Conservation (phyloP, 2,113 vertebrate species). For the Acrocephalus arundinaceus region DNA sequence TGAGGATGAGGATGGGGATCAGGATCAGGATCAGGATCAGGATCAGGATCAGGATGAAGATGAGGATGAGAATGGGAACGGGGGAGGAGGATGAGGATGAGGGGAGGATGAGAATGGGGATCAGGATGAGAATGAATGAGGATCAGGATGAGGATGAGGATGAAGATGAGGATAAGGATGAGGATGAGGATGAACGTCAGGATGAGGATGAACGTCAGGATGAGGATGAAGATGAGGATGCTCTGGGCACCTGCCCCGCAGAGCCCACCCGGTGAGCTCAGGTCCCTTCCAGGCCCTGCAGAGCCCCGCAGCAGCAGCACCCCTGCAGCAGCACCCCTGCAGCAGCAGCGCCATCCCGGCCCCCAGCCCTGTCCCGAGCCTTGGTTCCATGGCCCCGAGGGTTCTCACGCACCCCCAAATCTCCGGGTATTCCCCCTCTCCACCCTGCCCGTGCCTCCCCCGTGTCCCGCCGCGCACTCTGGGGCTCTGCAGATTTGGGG, state of each 20-base stretch:
- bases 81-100: neutral
- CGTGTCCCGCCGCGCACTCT: accelerated
- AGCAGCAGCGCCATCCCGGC: neutral
- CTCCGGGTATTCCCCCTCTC: accelerated
- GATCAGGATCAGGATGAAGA: neutral
- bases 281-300: neutral
- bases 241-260: neutral
- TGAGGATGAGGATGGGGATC: too few species aligned
- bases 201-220: neutral
- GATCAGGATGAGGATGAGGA: neutral
- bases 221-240: neutral
- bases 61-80: neutral
- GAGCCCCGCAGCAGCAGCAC: neutral
- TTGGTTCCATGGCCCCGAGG: neutral
- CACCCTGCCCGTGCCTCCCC: accelerated
- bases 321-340: too few species aligned
- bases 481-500: neutral
- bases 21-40: too few species aligned
- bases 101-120: neutral
- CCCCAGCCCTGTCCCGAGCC: neutral
- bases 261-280: neutral
- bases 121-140: accelerated
- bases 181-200: neutral
- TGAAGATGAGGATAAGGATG: neutral
- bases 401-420: neutral